phyloP scores from a whole-genome alignment of 2,888 invertebrate species.

The Cabera pusaria region DNA sequence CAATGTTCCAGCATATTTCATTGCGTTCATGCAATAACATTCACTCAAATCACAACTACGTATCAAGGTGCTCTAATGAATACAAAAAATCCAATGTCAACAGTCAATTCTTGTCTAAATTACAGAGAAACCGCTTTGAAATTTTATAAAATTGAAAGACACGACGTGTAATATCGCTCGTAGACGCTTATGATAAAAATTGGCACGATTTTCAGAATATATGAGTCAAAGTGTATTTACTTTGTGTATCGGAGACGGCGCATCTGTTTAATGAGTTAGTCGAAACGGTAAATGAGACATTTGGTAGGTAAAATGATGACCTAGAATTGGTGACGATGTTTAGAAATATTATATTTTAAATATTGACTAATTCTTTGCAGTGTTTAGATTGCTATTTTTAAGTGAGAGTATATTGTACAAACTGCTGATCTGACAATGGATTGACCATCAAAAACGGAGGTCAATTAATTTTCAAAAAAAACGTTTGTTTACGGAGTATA shows the following conservation, averaged over 20 bases:
- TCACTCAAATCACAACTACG: neutral
- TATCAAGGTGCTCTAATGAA: conserved; percentile 7
- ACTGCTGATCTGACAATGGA: no score
- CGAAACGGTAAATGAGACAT: conserved; percentile 18
- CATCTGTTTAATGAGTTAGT: conserved; percentile 18
- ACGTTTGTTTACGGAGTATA: no score
- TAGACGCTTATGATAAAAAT: conserved; percentile 17
- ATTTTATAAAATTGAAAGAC: conserved; percentile 15
- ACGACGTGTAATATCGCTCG: conserved; percentile 11
- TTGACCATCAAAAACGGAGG: no score
- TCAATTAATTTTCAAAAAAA: no score
- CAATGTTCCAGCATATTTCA: no score
- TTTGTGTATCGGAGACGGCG: conserved; percentile 15
- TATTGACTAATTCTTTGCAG: no score
- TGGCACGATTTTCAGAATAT: conserved; percentile 18
- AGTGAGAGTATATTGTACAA: no score
- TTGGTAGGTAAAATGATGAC: conserved; percentile 1
- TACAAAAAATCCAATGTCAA: conserved; percentile 9
- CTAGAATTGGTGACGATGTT: no score
- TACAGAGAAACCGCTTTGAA: conserved; percentile 13
- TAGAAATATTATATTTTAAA: no score
- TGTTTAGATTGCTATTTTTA: no score
- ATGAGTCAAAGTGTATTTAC: conserved; percentile 23
- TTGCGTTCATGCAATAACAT: no score
- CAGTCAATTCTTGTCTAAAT: conserved; percentile 17